Evolutionary conservation across 1,140 invertebrate genomes (phyloP).

Genomic region (Conus ventricosus): DNA sequence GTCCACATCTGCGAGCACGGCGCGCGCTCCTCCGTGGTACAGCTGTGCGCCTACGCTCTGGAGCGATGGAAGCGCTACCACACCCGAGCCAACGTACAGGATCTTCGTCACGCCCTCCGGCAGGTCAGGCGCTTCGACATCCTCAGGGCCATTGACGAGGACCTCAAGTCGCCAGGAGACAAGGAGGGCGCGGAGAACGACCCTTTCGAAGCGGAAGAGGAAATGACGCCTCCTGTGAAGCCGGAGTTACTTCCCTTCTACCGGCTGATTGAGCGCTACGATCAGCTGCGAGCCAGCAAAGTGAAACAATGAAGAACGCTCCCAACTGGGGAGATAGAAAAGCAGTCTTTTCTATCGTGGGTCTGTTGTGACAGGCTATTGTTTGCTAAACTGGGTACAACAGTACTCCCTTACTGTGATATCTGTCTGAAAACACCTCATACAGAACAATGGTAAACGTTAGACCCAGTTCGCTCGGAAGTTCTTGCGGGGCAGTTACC

Average conservation of each 20-base stretch:
- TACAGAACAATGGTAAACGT: no score
- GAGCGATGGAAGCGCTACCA: constrained; percentile 59
- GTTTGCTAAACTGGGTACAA: no score
- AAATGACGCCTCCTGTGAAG: constrained; percentile 40
- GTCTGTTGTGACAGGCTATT: no score
- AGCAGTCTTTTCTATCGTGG: no score
- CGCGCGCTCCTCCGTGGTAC: constrained; percentile 37
- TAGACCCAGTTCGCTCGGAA: no score
- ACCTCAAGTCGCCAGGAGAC: constrained; percentile 44
- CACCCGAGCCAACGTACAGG: constrained; percentile 56
- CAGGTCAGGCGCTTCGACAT: constrained; percentile 51
- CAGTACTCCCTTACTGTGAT: no score
- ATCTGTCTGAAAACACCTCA: no score
- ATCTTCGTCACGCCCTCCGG: constrained; percentile 47
- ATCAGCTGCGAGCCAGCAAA: constrained; percentile 46
- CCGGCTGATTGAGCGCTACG: constrained; percentile 55
- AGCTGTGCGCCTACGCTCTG: constrained; percentile 44
- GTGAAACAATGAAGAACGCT: not conserved
- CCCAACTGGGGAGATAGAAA: not conserved
- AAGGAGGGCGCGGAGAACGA: not conserved
- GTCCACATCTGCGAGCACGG: constrained; percentile 40
- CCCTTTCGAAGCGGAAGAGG: constrained; percentile 39
- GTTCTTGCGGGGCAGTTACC: no score
- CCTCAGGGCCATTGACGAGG: constrained; percentile 46
- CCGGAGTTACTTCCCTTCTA: constrained; percentile 57